Evolutionary conservation across 2,113 vertebrate species (phyloP), one percentile per base, ranked within the genome.

Genomic region (Megaceryle maxima): DNA sequence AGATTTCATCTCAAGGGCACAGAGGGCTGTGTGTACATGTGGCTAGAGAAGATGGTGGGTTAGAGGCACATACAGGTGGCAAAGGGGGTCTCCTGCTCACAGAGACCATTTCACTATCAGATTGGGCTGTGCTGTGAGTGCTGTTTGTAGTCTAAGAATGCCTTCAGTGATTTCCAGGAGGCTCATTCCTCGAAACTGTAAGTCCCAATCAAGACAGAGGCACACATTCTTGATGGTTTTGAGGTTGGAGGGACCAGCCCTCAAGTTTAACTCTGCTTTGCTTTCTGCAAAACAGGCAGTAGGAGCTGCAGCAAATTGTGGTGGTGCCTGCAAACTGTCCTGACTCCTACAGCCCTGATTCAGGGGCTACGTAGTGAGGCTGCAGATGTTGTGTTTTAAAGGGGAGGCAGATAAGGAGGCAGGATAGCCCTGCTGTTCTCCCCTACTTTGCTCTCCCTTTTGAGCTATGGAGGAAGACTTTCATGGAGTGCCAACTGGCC

Each of bases 321-420:
- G 21, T 41, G 50, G 21, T 41, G 50, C 43, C 46, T 76, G 59
- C n/a, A 87, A 41, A 73, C 16, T 6, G 13, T 9, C 22, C 39
- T 0, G 1, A 12, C 15, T 70, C 25, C 33, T 22, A 12, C 22
- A 44, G 0, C 29, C 57, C 8, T 3, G 1, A 48, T 18, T 26
- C 8, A 22, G 44, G 33, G 39, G 6, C 24, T 84, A 64, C 1
- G 2, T 22, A 2, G 13, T 39, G 48, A 1, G 1, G 12, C 13
- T 29, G 17, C 48, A 46, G 22, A 9, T 1, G 2, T 57, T 88
- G 67, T 72, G 3, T 11, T 64, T 35, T 6, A 5, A 33, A 73
- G 15, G 26, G 48, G 11, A 51, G 37, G 68, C 31, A 63, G 41
- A 50, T 22, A 10, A 33, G 60, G n/a, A 55, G 59, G 46, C 5